A percentile compares a stretch with the other conserved stretches of the same genome.
Evolutionary conservation across 2,888 invertebrate species (phyloP).

Genomic region (Drosophila anomalata): DNA sequence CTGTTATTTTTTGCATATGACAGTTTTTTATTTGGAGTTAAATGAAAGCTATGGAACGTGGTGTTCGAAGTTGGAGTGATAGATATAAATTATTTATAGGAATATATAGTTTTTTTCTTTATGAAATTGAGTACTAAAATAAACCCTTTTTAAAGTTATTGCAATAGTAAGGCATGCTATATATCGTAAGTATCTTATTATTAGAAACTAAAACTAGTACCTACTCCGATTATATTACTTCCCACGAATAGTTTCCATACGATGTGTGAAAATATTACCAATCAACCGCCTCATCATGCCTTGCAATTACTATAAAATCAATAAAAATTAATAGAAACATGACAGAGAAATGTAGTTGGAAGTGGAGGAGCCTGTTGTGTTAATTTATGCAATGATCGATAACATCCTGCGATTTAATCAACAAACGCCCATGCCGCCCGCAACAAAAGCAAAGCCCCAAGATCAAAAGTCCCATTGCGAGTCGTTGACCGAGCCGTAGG

Average conservation of each 20-base stretch:
- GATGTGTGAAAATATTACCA: neutral
- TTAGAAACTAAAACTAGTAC: no score
- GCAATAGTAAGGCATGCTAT: no score
- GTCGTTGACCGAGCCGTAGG: constrained; percentile 62
- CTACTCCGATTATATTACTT: neutral
- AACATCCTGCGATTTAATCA: constrained; percentile 82
- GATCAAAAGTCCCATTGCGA: constrained; percentile 31
- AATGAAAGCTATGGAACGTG: constrained; percentile 29
- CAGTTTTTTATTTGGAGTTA: constrained; percentile 35
- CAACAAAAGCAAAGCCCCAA: constrained; percentile 59
- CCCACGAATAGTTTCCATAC: neutral
- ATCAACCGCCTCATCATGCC: neutral
- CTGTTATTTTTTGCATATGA: constrained; percentile 35
- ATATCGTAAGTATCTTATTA: no score
- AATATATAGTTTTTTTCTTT: neutral
- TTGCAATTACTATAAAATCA: constrained; percentile 41
- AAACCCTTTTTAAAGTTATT: no score
- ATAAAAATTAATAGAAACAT: constrained; percentile 59
- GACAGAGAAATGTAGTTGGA: constrained; percentile 5
- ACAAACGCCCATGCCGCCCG: constrained; percentile 69
- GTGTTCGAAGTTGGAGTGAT: neutral
- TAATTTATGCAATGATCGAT: constrained; percentile 82
- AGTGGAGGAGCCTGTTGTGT: constrained; percentile 52
- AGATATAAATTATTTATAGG: constrained; percentile 14
- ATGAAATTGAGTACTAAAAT: neutral